Conservation (phyloP, 1,140 invertebrate species). For the Whitmania pigra region DNA sequence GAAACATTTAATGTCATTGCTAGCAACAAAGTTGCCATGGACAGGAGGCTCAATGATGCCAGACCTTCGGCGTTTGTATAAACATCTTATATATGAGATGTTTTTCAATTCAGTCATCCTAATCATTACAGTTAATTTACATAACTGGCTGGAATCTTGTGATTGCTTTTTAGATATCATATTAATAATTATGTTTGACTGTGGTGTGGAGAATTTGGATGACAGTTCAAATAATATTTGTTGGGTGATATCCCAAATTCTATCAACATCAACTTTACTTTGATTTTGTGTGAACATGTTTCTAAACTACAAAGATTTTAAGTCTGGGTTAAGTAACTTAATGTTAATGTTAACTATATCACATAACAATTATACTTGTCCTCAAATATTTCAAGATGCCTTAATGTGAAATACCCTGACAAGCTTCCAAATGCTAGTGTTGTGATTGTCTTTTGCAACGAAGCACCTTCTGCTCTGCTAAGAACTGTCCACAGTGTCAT, state of each 20-base stretch:
- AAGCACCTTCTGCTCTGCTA: conserved; percentile 71
- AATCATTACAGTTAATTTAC: neutral
- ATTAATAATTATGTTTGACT: too few relatives aligned
- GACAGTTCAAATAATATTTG: too few relatives aligned
- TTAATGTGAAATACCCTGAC: conserved; percentile 39
- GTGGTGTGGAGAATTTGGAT: too few relatives aligned
- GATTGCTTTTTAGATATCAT: too few relatives aligned
- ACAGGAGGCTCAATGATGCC: conserved; percentile 64
- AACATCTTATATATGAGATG: neutral
- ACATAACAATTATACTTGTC: too few relatives aligned
- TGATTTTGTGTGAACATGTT: too few relatives aligned
- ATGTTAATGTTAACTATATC: too few relatives aligned
- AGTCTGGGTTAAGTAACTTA: too few relatives aligned
- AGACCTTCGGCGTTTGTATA: conserved; percentile 51
- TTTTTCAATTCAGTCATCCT: neutral
- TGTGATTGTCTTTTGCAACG: conserved; percentile 77
- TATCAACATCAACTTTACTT: too few relatives aligned
- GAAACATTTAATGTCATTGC: conserved; percentile 73
- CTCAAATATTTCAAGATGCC: conserved; percentile 1
- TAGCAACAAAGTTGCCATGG: conserved; percentile 69
- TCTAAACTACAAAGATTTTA: too few relatives aligned
- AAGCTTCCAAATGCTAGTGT: conserved; percentile 55
- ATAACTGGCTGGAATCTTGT: too few relatives aligned
- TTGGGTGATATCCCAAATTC: too few relatives aligned
- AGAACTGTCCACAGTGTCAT: conserved; percentile 76